Evolutionary conservation across 1,140 invertebrate species (phyloP), one percentile per base, ranked within the genome.

Genomic region (Anastrepha ludens): DNA sequence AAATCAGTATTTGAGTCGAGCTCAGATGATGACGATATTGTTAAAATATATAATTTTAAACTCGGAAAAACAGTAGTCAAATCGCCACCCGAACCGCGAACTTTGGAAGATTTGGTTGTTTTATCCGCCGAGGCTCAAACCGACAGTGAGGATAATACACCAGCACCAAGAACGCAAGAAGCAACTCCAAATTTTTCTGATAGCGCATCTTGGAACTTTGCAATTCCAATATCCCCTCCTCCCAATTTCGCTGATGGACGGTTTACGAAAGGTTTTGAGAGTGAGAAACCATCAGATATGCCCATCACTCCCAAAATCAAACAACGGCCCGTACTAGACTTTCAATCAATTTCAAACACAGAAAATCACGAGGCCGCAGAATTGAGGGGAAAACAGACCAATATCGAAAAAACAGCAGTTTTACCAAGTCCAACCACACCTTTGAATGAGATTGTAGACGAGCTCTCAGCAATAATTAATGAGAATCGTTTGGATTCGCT

Each of bases 21-120:
- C 59, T 93, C 92, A 55, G 92, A 93, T 86, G 91, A 93, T 62
- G 92, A 93, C 41, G 92, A 92, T 59, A 91, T 91, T 88, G 88
- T 93, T 85, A 93, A 93, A 55, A 91, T 93, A 86, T 93, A 93
- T 55, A 93, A 93, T 78, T 91, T 93, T 7, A 93, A 93, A 89
- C 89, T 92, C 50, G 90, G 92, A 58, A 89, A 93, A 89, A 93
- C 92, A 4, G 89, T 91, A 4, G 88, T 90, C 62, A 90, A 91
- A 85, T 58, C 87, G 81, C 20, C 81, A 60, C n/a, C 13, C 70
- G 86, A 88, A 41, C 85, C 62, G 6, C 29, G 62, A 20, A 88
- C 89, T 67, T 85, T 91, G 85, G 91, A 89, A 15, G 91, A 91
- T 29, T 50, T 92, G 15, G 88, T 85, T 1, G 88, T 90, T 8